Percentiles rank a stretch among this genome's conserved stretches.
phyloP scores from a whole-genome alignment of 2,888 invertebrate genomes.

The Polyommatus iphigenia region DNA sequence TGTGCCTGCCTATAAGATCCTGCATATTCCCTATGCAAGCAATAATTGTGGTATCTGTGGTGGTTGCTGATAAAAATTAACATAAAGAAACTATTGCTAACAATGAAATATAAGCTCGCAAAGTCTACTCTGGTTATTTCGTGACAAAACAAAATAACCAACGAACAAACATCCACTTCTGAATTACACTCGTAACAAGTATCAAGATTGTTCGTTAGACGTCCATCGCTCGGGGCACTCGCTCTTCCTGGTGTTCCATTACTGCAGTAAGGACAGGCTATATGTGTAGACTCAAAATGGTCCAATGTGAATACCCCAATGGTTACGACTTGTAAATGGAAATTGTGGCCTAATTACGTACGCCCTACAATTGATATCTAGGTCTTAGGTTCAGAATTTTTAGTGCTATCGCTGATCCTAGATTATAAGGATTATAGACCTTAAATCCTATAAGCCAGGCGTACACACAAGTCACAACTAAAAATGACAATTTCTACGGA shows the following conservation, averaged over 20 bases:
- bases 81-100: background rate
- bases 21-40: no score
- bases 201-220: slow-evolving; percentile 19
- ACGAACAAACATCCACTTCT: slow-evolving; percentile 3
- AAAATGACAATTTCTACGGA: background rate
- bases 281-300: background rate
- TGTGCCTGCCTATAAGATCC: no score
- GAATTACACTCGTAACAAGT: slow-evolving; percentile 18
- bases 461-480: background rate
- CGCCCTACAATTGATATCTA: no score
- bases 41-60: no score
- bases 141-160: background rate
- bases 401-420: no score
- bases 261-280: background rate
- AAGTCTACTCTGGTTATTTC: background rate
- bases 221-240: slow-evolving; percentile 3
- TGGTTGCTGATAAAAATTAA: no score
- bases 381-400: no score
- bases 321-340: background rate
- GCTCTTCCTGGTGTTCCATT: background rate
- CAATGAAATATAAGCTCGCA: background rate
- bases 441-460: no score
- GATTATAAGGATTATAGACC: no score
- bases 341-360: no score
- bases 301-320: background rate